A percentile compares a stretch with the other conserved stretches of the same genome.
These are phyloP conservation scores for Fragum whitleyi DNA, from an alignment of 2,888 invertebrate species.

Conservation along the genomic window DNA sequence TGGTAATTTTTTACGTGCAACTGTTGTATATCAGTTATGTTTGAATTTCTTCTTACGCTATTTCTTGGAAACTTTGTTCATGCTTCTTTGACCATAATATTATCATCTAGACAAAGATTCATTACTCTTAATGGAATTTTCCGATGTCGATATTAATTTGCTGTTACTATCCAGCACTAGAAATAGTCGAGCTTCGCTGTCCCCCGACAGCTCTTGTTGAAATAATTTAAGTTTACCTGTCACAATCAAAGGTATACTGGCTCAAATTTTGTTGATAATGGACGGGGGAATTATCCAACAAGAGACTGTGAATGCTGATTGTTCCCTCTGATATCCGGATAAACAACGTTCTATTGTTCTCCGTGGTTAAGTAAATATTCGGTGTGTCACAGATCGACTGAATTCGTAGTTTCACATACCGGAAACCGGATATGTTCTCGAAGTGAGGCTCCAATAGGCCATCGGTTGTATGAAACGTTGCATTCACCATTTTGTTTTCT, in stretches of 20 bases:
- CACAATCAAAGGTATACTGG: background rate
- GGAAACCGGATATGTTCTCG: slow-evolving; percentile 27
- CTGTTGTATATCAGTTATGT: no score
- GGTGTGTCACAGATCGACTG: background rate
- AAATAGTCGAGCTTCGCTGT: no score
- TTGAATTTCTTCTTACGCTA: no score
- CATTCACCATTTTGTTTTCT: slow-evolving; percentile 11
- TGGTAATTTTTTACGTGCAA: no score
- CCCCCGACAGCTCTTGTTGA: no score
- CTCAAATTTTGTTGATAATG: slow-evolving; percentile 2
- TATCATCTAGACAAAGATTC: no score
- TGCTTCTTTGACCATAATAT: no score
- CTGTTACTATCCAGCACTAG: no score
- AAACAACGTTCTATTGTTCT: slow-evolving; percentile 18
- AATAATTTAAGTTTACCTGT: slow-evolving; percentile 3
- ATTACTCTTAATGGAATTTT: no score
- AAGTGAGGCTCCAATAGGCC: slow-evolving; percentile 5
- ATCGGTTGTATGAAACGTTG: background rate
- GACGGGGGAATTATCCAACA: background rate
- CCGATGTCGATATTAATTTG: no score
- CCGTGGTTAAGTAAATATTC: background rate
- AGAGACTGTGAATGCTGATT: background rate
- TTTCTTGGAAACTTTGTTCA: no score
- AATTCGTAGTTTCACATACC: background rate
- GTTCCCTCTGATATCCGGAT: slow-evolving; percentile 3